Evolutionary conservation across 2,888 invertebrate genomes (phyloP), one percentile per base, ranked within the genome.

Genomic region (Melikaiella ostensackeni): DNA sequence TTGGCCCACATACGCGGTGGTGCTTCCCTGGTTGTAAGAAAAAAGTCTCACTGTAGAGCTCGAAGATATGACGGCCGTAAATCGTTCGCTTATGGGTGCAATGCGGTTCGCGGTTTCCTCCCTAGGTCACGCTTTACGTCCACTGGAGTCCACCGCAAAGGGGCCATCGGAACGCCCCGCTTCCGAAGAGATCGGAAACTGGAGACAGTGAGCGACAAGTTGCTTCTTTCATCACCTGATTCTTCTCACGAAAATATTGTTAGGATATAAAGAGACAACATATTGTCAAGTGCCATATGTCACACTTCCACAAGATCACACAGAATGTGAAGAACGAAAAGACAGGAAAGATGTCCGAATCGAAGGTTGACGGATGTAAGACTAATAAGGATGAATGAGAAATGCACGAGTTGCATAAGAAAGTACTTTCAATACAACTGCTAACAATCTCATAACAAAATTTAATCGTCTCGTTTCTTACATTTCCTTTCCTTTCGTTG

Each of bases 1-100:
- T 88, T 87, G 88, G 88, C 86, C 88, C 89, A 87, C 88, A 87
- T 89, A 88, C 83, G 84, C 81, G 82, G 80, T 82, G 80, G 84
- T 82, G 84, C 82, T 83, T 77, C 78, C 79, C 64, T 75, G 78
- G 76, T 77, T 76, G 74, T 75, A 76, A 76, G 80, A 81, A 80
- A 77, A 80, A 82, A 80, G 79, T 80, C 55, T 80, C 42, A 16
- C 16, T 42, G 42, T 42, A 16, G 42, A 42, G 42, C 42, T 16
- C 78, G 77, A 79, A 77, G 78, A 64, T 21, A 57, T 6, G 82
- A 82, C 77, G 84, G 75, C 84, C 88, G 85, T 89, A 89, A 89
- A 89, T 89, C 86, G 86, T 79, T 79, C 80, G 80, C 86, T 88
- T 87, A 88, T 88, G 87, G 85, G 86, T 70, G 78, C 80, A 79